phyloP scores from a whole-genome alignment of 2,888 invertebrate genomes.

The Pristionchus exspectatus region DNA sequence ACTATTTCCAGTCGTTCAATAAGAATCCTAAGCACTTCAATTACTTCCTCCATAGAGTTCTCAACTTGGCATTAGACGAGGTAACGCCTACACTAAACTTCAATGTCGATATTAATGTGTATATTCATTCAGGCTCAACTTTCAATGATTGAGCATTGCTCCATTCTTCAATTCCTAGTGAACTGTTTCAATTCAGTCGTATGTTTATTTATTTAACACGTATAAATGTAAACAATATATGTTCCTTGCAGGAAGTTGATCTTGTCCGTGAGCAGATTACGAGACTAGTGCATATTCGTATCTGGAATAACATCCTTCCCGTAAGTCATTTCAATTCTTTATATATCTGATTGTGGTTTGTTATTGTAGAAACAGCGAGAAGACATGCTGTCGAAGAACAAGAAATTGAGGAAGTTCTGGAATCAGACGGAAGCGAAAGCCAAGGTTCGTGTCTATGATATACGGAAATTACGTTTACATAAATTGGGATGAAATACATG shows the following conservation, averaged over 20 bases:
- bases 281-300: constrained; percentile 91
- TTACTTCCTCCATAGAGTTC: constrained; percentile 79
- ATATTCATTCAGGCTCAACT: not conserved
- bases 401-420: constrained; percentile 64
- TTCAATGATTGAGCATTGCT: constrained; percentile 87
- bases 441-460: constrained; percentile 3
- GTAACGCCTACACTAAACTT: not conserved
- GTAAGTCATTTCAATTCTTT: constrained; percentile 79
- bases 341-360: not conserved
- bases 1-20: constrained; percentile 69
- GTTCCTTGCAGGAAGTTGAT: constrained; percentile 86
- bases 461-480: not conserved
- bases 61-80: constrained; percentile 83
- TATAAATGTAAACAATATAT: not conserved
- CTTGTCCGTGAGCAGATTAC: constrained; percentile 94
- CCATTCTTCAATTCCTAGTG: constrained; percentile 92
- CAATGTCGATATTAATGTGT: not conserved
- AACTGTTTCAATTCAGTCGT: constrained; percentile 96
- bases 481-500: not conserved
- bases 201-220: constrained; percentile 52
- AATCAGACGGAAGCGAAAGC: constrained; percentile 55
- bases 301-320: constrained; percentile 91
- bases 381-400: constrained; percentile 45
- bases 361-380: constrained; percentile 49
- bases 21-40: constrained; percentile 77